Evolutionary conservation across 2,888 invertebrate species (phyloP).

Genomic region (Ochropacha duplaris): DNA sequence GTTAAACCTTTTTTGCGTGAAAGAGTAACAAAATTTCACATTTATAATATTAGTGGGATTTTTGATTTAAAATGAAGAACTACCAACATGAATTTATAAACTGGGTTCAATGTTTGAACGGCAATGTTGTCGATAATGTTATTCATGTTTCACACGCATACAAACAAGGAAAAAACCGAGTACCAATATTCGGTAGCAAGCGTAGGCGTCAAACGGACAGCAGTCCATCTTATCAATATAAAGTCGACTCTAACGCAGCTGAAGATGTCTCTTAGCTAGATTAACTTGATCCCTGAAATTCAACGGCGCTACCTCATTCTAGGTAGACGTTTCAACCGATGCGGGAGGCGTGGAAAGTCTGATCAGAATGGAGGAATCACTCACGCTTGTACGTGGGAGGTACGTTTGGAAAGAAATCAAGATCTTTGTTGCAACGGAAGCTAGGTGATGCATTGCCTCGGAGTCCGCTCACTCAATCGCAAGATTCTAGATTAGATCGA

Average conservation of each 20-base stretch:
- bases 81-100: neutral
- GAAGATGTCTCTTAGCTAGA: slow-evolving; percentile 47
- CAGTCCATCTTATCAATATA: slow-evolving; percentile 56
- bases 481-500: slow-evolving; percentile 69
- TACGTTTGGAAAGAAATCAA: slow-evolving; percentile 75
- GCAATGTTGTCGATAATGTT: neutral
- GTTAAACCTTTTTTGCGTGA: too few relatives aligned
- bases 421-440: slow-evolving; percentile 77
- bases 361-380: slow-evolving; percentile 49
- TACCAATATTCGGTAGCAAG: slow-evolving; percentile 58
- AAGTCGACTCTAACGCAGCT: slow-evolving; percentile 52
- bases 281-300: slow-evolving; percentile 35
- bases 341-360: slow-evolving; percentile 41
- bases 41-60: too few relatives aligned
- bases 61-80: neutral
- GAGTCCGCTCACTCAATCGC: slow-evolving; percentile 67
- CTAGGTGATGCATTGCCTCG: slow-evolving; percentile 76
- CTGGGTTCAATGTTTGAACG: neutral
- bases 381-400: slow-evolving; percentile 73
- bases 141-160: slow-evolving; percentile 2
- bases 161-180: slow-evolving; percentile 33
- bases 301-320: slow-evolving; percentile 20
- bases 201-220: slow-evolving; percentile 69
- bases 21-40: too few relatives aligned
- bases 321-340: slow-evolving; percentile 26